A percentile compares a stretch with the other conserved stretches of the same genome.
These are phyloP conservation scores for Enteromius unitaeniatus DNA, from an alignment of 2,797 vertebrate species.

Conservation along the genomic window DNA sequence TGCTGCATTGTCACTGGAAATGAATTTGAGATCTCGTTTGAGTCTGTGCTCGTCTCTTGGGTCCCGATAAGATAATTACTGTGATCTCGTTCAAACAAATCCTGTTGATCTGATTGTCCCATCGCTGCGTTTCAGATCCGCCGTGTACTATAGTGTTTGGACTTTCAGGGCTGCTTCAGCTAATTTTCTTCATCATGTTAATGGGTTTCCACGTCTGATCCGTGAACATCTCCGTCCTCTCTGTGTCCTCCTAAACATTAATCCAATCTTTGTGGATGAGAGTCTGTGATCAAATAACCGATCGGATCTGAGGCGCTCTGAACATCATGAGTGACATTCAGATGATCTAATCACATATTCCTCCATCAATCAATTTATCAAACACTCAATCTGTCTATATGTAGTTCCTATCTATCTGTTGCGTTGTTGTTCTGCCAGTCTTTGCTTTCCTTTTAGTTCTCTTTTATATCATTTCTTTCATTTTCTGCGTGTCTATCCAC, in stretches of 20 bases:
- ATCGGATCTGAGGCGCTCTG: neutral
- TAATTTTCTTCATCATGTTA: slow-evolving; percentile 25
- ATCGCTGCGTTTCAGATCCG: slow-evolving; percentile 5
- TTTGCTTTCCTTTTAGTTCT: neutral
- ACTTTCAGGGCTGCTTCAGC: slow-evolving; percentile 6
- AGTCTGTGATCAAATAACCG: slow-evolving; percentile 31
- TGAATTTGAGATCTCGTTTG: slow-evolving; percentile 6
- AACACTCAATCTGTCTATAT: no score
- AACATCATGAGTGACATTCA: neutral
- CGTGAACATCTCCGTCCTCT: neutral
- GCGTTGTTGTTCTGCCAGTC: neutral
- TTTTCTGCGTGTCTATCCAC: neutral
- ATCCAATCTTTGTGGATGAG: slow-evolving; percentile 28
- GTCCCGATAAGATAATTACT: slow-evolving; percentile 3
- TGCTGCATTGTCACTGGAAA: neutral
- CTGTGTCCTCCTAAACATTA: neutral
- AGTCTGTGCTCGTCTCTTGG: slow-evolving; percentile 1
- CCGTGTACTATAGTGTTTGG: neutral
- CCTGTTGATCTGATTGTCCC: slow-evolving; percentile 33
- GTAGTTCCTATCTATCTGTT: neutral
- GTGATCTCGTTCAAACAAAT: slow-evolving; percentile 39
- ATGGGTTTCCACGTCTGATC: slow-evolving; percentile 4
- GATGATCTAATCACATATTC: neutral
- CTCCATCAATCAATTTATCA: neutral
- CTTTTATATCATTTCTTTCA: neutral